A percentile compares a stretch with the other conserved stretches of the same genome.
phyloP scores from a whole-genome alignment of 2,888 invertebrate genomes.

The Dinocampus coccinellae region DNA sequence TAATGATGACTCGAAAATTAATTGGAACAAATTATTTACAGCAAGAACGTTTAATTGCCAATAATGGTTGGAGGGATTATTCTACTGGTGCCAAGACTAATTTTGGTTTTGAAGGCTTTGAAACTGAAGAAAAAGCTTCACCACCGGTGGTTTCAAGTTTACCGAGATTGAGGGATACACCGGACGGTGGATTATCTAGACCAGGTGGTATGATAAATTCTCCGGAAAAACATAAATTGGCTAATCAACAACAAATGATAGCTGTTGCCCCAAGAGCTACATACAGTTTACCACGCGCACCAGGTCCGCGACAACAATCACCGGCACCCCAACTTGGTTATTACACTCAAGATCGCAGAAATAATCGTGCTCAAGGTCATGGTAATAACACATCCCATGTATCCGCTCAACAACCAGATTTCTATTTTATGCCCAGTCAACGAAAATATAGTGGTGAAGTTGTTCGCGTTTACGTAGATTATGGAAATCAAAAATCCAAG shows the following conservation, averaged over 20 bases:
- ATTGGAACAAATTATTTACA: constrained; percentile 45
- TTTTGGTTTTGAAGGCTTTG: constrained; percentile 91
- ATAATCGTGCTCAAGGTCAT: constrained; percentile 58
- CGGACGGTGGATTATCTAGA: constrained; percentile 43
- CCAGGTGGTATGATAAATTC: constrained; percentile 36
- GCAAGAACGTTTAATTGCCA: constrained; percentile 86
- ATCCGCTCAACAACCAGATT: constrained; percentile 78
- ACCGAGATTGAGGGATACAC: constrained; percentile 60
- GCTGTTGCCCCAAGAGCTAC: constrained; percentile 72
- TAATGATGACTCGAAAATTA: too few relatives aligned
- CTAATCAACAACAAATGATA: constrained; percentile 46
- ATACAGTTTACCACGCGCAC: constrained; percentile 82
- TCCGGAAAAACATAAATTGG: constrained; percentile 39
- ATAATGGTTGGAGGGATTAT: constrained; percentile 91
- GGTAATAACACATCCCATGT: constrained; percentile 48
- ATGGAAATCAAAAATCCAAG: constrained; percentile 78
- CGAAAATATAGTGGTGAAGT: constrained; percentile 93
- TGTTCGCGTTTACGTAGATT: constrained; percentile 86
- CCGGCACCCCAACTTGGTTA: constrained; percentile 70
- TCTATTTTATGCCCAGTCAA: constrained; percentile 96
- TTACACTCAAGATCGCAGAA: constrained; percentile 73
- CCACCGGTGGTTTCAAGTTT: constrained; percentile 65
- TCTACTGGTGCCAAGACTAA: constrained; percentile 83
- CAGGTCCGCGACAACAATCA: constrained; percentile 70
- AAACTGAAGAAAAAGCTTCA: constrained; percentile 80